These are phyloP conservation scores for Enteromius trimaculatus DNA, from an alignment of 2,797 vertebrate genomes.

Conservation along the genomic window DNA sequence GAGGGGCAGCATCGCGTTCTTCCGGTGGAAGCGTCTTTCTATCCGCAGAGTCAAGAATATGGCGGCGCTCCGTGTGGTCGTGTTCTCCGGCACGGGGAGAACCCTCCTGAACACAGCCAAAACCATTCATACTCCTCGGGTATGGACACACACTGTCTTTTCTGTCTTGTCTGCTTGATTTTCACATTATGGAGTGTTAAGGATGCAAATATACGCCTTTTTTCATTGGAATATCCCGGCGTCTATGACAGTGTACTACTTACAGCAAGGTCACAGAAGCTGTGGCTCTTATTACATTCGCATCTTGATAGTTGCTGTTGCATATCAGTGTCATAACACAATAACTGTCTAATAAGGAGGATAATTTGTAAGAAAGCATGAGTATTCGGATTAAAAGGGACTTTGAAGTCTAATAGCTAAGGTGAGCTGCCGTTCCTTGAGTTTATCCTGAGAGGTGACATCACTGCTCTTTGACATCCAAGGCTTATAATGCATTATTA, in stretches of 20 bases:
- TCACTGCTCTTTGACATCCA: slow-evolving; percentile 2
- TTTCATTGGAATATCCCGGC: not conserved
- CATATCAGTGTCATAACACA: not conserved
- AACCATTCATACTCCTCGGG: slow-evolving; percentile 66
- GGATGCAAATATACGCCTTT: not conserved
- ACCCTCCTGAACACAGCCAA: slow-evolving; percentile 69
- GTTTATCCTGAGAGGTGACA: slow-evolving; percentile 17
- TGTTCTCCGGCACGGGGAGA: slow-evolving; percentile 73
- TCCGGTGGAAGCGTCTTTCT: slow-evolving; percentile 45
- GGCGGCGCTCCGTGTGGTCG: slow-evolving; percentile 77
- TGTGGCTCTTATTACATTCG: not conserved
- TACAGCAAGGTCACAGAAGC: slow-evolving; percentile 75
- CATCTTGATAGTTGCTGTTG: not conserved
- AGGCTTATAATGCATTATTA: not conserved
- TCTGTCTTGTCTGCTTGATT: not conserved
- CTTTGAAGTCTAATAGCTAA: not conserved
- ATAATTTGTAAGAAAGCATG: not conserved
- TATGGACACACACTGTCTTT: slow-evolving; percentile 46
- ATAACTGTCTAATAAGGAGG: not conserved
- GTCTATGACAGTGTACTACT: slow-evolving; percentile 28
- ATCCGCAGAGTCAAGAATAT: slow-evolving; percentile 68
- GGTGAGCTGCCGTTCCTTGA: not conserved
- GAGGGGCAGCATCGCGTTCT: not conserved
- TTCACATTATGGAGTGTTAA: not conserved
- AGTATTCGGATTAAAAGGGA: not conserved